A percentile compares a stretch with the other conserved stretches of the same genome.
phyloP scores from a whole-genome alignment of 2,888 invertebrate species.

The Eurytoma adleriae region DNA sequence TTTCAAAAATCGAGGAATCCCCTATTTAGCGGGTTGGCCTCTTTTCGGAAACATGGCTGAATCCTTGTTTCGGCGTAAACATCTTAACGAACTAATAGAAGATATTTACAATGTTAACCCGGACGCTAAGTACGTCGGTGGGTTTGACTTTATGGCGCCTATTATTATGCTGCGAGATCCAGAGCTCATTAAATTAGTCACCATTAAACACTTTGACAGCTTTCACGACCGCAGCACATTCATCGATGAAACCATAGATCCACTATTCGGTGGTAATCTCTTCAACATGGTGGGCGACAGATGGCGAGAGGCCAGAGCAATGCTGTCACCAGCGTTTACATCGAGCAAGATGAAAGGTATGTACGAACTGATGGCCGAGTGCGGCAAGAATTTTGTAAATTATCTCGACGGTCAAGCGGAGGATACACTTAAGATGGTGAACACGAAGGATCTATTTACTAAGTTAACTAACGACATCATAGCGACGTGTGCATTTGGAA shows the following conservation, averaged over 20 bases:
- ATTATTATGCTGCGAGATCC: constrained; percentile 66
- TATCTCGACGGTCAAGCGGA: constrained; percentile 58
- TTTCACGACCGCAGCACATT: constrained; percentile 66
- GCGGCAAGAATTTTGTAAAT: constrained; percentile 59
- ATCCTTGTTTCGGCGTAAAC: constrained; percentile 42
- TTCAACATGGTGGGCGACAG: constrained; percentile 71
- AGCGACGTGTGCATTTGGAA: constrained; percentile 76
- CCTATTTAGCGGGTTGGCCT: constrained; percentile 52
- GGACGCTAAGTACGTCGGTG: constrained; percentile 64
- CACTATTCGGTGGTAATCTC: constrained; percentile 60
- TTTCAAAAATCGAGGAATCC: constrained; percentile 58
- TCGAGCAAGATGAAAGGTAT: constrained; percentile 52
- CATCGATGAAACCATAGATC: constrained; percentile 59
- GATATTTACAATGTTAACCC: constrained; percentile 59
- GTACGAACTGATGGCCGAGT: background rate
- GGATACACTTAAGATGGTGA: constrained; percentile 59
- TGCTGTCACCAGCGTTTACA: constrained; percentile 72
- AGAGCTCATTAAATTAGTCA: constrained; percentile 65
- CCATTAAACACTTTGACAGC: constrained; percentile 63
- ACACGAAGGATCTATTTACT: constrained; percentile 73
- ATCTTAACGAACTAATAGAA: constrained; percentile 48
- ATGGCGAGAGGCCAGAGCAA: constrained; percentile 77
- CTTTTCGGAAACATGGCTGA: constrained; percentile 60
- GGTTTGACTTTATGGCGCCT: constrained; percentile 65
- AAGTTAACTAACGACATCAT: constrained; percentile 75